A percentile compares a stretch with the other conserved stretches of the same genome.
phyloP scores from a whole-genome alignment of 2,888 invertebrate species.

The Stenchaetothrips biformis region DNA sequence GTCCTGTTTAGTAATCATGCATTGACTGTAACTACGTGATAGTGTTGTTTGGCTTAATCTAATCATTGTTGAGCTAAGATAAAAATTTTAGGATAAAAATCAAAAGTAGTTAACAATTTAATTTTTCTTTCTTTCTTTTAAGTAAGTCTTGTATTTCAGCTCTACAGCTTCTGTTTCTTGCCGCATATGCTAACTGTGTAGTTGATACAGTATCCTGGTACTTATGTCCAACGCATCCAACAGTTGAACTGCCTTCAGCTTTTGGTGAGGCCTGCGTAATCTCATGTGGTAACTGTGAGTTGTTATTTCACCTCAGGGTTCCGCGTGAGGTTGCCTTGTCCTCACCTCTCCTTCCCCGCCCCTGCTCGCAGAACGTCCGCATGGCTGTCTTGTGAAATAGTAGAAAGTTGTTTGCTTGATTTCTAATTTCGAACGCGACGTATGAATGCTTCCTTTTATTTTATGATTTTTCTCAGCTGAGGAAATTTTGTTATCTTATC shows the following conservation, averaged over 20 bases:
- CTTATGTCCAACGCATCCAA: slow-evolving; percentile 1
- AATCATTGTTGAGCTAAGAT: too few species aligned
- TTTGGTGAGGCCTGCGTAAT: slow-evolving; percentile 63
- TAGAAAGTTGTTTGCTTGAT: slow-evolving; percentile 39
- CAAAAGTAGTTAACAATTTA: neutral
- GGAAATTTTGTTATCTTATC: slow-evolving; percentile 31
- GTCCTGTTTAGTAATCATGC: neutral
- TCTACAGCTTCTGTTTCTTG: slow-evolving; percentile 38
- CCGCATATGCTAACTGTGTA: slow-evolving; percentile 41
- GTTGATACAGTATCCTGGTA: slow-evolving; percentile 11
- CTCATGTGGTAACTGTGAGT: slow-evolving; percentile 99
- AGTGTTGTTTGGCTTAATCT: too few species aligned
- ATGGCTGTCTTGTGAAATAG: slow-evolving; percentile 16
- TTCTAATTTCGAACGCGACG: slow-evolving; percentile 38
- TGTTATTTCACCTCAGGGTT: slow-evolving; percentile 67
- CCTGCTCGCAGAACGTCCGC: slow-evolving; percentile 27
- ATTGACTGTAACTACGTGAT: too few species aligned
- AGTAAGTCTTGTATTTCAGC: slow-evolving; percentile 33
- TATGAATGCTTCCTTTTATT: slow-evolving; percentile 28
- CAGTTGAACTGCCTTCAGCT: slow-evolving; percentile 29
- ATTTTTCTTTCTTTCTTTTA: neutral
- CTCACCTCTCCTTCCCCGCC: slow-evolving; percentile 32
- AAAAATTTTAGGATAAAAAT: too few species aligned
- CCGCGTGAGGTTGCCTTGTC: slow-evolving; percentile 75
- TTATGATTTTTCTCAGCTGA: slow-evolving; percentile 32